These are phyloP conservation scores for Pristionchus entomophagus DNA, from an alignment of 2,888 invertebrate species.

Conservation along the genomic window DNA sequence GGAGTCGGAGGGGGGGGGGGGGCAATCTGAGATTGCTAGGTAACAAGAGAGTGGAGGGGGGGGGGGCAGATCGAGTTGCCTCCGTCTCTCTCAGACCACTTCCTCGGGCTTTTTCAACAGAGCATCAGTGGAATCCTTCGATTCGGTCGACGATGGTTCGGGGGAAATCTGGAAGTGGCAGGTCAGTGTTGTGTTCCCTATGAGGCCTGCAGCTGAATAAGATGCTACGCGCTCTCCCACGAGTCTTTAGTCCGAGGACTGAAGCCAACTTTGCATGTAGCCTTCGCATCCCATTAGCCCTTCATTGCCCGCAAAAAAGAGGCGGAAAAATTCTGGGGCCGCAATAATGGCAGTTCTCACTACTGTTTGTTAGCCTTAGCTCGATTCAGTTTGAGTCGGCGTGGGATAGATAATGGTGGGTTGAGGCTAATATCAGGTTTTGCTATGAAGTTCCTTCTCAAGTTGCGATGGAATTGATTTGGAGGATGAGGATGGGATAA, in stretches of 20 bases:
- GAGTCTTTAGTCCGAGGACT: background rate
- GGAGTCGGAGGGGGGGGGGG: background rate
- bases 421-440: background rate
- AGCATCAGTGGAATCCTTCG: conserved; percentile 33
- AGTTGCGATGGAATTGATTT: background rate
- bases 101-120: conserved; percentile 33
- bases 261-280: background rate
- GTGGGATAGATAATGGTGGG: background rate
- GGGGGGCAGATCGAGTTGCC: background rate
- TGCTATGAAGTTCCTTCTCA: background rate
- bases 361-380: background rate
- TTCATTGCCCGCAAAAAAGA: background rate
- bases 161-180: conserved; percentile 23
- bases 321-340: background rate
- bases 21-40: background rate
- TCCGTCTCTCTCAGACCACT: background rate
- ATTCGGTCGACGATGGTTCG: conserved; percentile 35
- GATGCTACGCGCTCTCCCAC: background rate
- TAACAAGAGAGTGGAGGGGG: background rate
- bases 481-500: background rate
- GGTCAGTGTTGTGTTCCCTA: background rate
- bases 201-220: background rate
- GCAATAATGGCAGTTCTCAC: background rate
- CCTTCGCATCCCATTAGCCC: conserved; percentile 22
- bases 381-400: background rate